Evolutionary conservation across 2,888 invertebrate genomes (phyloP), one percentile per base, ranked within the genome.

Genomic region (Chymomyza procnemis): DNA sequence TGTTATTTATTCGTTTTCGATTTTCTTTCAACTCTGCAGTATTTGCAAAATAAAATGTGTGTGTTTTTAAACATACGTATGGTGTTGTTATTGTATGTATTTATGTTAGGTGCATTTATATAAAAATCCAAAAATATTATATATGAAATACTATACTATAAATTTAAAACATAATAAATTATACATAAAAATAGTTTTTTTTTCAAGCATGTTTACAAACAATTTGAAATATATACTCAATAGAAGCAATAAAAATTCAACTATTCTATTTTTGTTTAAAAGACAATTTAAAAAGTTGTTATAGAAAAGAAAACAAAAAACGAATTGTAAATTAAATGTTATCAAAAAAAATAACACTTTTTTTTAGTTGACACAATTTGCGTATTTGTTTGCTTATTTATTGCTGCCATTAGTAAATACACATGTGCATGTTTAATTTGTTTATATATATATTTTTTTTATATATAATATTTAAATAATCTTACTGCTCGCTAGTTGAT

Each of bases 21-120:
- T 87, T 69, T 41, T 58, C 18, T 63, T 66, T 67, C 75, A 73
- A 74, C 79, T 76, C 76, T 80, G 78, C 71, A 77, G n/a, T 75
- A 80, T 78, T 85, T 81, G 75, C 68, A 81, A 78, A 80, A 80
- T 78, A 77, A 88, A 72, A 73, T 61, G 76, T 74, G 70, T 59
- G 87, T 76, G 76, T 74, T 71, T 59, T 88, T 76, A 79, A 71
- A 74, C 79, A 83, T 85, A 67, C 79, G 87, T 75, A 75, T 75
- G 78, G 82, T 88, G 80, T 83, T 75, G 73, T 82, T 88, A 79
- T 77, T 87, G 73, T 86, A 78, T 48, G 30, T 48, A 59, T 41
- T n/a, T 50, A 50, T 50, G 48, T 18, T 52, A 69, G 69, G 69
- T 69, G 69, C 69, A 58, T 69, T 46, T 26, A 26, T 41, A 41